Conservation (phyloP, 2,113 vertebrate genomes). For the Catagonus wagneri region DNA sequence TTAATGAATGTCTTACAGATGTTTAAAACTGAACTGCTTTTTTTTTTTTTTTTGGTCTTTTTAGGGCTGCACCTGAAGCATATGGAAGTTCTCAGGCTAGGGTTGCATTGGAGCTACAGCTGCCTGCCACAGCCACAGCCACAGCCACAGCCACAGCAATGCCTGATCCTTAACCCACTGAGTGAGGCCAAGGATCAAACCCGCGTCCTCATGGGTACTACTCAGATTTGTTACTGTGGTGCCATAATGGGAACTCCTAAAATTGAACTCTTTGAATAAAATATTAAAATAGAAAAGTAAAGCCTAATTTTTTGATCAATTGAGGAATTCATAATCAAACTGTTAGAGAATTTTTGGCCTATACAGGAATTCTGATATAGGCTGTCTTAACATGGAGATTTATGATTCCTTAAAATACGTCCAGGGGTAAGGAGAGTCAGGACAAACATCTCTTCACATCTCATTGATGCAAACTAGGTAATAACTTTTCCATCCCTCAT, state of each 20-base stretch:
- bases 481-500: background rate
- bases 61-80: too few relatives aligned
- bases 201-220: too few relatives aligned
- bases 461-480: background rate
- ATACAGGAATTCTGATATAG: background rate
- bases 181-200: too few relatives aligned
- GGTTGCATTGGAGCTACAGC: too few relatives aligned
- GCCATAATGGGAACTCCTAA: constrained; percentile 18
- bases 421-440: background rate
- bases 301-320: constrained; percentile 20
- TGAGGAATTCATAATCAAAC: constrained; percentile 43
- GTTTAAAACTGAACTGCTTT: constrained; percentile 78
- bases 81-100: too few relatives aligned
- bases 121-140: too few relatives aligned
- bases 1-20: constrained; percentile 79
- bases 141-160: too few relatives aligned
- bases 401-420: constrained; percentile 15
- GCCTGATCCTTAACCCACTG: too few relatives aligned
- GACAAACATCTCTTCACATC: background rate
- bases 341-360: background rate
- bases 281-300: constrained; percentile 47
- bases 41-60: too few relatives aligned
- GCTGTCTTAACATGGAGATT: background rate
- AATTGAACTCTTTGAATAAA: constrained; percentile 76
- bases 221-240: too few relatives aligned